Conservation (phyloP, 1,140 invertebrate species). For the Tetraneura akinire region DNA sequence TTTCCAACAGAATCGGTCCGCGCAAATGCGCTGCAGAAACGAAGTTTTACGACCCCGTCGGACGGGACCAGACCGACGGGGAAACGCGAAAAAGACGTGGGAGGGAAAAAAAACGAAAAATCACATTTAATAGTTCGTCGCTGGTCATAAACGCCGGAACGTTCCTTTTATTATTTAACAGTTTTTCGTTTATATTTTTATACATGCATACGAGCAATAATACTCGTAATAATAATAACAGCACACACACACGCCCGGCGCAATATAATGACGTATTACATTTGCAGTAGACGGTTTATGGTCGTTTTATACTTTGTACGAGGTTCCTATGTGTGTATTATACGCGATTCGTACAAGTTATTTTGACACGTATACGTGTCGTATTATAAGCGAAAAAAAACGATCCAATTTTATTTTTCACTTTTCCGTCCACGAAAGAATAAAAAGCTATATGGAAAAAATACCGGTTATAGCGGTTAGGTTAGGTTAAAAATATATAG, state of each 20-base stretch:
- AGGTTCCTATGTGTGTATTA: too few species aligned
- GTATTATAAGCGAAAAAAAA: background rate
- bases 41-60: background rate
- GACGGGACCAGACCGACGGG: too few species aligned
- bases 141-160: slow-evolving; percentile 27
- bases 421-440: background rate
- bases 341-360: background rate
- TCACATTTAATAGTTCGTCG: slow-evolving; percentile 37
- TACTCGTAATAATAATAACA: background rate
- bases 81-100: slow-evolving; percentile 1
- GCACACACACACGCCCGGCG: background rate
- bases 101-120: background rate
- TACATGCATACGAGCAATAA: slow-evolving; percentile 16
- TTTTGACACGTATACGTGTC: background rate
- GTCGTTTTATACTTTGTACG: slow-evolving; percentile 28
- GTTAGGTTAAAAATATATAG: too few species aligned
- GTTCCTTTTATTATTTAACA: slow-evolving; percentile 47
- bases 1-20: background rate
- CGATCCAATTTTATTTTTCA: slow-evolving; percentile 11
- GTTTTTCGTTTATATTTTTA: slow-evolving; percentile 32
- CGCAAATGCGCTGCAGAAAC: slow-evolving; percentile 4
- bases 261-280: slow-evolving; percentile 23
- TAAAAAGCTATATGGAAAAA: too few species aligned
- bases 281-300: slow-evolving; percentile 12
- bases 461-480: too few species aligned